These are phyloP conservation scores for Drosophila lutescens DNA, from an alignment of 2,888 invertebrate genomes.

Conservation along the genomic window DNA sequence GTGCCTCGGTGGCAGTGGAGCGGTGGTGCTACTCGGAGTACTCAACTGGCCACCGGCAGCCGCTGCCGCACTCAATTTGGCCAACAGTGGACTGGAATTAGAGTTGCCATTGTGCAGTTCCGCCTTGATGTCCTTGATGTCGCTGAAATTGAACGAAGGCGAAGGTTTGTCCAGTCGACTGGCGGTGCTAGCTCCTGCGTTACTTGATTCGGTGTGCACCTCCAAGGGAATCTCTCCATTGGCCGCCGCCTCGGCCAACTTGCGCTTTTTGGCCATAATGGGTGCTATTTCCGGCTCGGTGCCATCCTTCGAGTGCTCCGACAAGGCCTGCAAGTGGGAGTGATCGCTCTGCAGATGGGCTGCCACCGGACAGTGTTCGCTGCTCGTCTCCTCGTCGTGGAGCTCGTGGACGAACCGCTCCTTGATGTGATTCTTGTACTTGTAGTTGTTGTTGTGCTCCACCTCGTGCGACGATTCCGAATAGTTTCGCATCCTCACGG, in stretches of 20 bases:
- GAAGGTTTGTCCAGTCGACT: slow-evolving; percentile 63
- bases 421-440: slow-evolving; percentile 97
- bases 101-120: slow-evolving; percentile 73
- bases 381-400: slow-evolving; percentile 83
- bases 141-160: slow-evolving; percentile 74
- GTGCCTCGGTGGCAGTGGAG: slow-evolving; percentile 68
- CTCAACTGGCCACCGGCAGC: slow-evolving; percentile 63
- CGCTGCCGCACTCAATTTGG: slow-evolving; percentile 55
- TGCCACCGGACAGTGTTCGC: slow-evolving; percentile 83
- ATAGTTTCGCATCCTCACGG: slow-evolving; percentile 82
- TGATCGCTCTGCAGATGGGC: slow-evolving; percentile 82
- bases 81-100: slow-evolving; percentile 64
- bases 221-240: slow-evolving; percentile 55
- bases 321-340: slow-evolving; percentile 81
- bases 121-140: slow-evolving; percentile 81
- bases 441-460: slow-evolving; percentile 88
- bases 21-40: slow-evolving; percentile 72
- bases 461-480: slow-evolving; percentile 84
- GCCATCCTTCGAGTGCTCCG: slow-evolving; percentile 83
- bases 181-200: slow-evolving; percentile 31
- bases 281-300: slow-evolving; percentile 83
- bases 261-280: slow-evolving; percentile 82
- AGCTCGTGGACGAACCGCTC: slow-evolving; percentile 90
- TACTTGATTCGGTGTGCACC: slow-evolving; percentile 54
- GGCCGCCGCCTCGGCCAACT: slow-evolving; percentile 76